phyloP scores from a whole-genome alignment of 2,888 invertebrate species.

The Tinea semifulvella region DNA sequence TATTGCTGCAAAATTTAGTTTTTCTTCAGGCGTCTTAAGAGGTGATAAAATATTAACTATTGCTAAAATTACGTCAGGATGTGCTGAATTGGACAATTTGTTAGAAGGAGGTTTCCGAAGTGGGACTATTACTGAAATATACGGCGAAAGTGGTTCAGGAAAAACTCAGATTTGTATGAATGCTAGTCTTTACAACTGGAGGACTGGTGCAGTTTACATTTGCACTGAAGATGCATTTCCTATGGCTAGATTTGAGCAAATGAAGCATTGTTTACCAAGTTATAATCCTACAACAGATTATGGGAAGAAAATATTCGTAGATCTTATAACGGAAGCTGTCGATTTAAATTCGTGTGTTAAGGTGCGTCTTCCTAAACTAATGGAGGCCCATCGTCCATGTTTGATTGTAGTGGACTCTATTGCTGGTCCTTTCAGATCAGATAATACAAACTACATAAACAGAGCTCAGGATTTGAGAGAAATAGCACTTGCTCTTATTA shows the following conservation, averaged over 20 bases:
- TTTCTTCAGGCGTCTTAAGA: conserved; percentile 24
- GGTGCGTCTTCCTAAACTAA: conserved; percentile 41
- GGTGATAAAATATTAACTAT: conserved; percentile 29
- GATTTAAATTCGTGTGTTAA: conserved; percentile 46
- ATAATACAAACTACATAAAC: conserved; percentile 45
- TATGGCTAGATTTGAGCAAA: conserved; percentile 47
- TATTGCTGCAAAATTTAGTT: conserved; percentile 30
- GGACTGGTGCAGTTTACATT: conserved; percentile 70
- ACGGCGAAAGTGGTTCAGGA: conserved; percentile 82
- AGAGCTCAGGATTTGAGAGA: conserved; percentile 55
- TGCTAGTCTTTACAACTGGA: conserved; percentile 71
- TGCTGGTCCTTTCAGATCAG: conserved; percentile 54
- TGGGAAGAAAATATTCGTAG: conserved; percentile 47
- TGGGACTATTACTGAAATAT: conserved; percentile 78
- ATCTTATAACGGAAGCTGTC: conserved; percentile 47
- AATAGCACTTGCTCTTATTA: conserved; percentile 36
- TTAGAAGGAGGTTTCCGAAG: conserved; percentile 74
- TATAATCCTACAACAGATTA: conserved; percentile 27
- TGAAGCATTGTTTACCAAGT: conserved; percentile 29
- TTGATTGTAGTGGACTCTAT: conserved; percentile 50
- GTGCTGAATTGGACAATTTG: conserved; percentile 64
- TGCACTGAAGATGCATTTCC: conserved; percentile 79
- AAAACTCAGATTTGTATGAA: conserved; percentile 85
- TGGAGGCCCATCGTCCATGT: conserved; percentile 31
- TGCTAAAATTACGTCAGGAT: conserved; percentile 59